Evolutionary conservation across 2,888 invertebrate species (phyloP), one percentile per base, ranked within the genome.

Genomic region (Phoronis australis): DNA sequence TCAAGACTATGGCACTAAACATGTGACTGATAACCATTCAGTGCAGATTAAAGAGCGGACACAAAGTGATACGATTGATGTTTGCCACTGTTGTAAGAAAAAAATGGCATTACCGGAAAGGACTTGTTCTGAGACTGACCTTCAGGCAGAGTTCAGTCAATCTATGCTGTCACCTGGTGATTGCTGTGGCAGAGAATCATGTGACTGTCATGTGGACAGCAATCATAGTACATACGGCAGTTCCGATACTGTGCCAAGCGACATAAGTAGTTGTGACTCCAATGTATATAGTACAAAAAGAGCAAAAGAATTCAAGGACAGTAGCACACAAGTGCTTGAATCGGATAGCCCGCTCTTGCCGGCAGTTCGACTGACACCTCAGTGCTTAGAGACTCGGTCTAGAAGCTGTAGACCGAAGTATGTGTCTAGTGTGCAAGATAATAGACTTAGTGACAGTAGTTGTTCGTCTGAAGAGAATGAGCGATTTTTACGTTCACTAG

Each of bases 181-280:
- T n/a, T n/a, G n/a, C n/a, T n/a, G n/a, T n/a, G n/a, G n/a, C n/a
- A n/a, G n/a, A n/a, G n/a, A n/a, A n/a, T n/a, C n/a, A n/a, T n/a
- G n/a, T n/a, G n/a, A n/a, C n/a, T n/a, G n/a, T n/a, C n/a, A n/a
- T 22, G 50, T 55, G 6, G 59, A 56, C 46, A 68, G 68, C 49
- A 66, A 63, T 47, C 55, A 59, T 31, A 64, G 65, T 41, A 66
- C 64, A 3, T 65, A 59, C 41, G 68, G 68, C 23, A 67, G 66
- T 44, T 61, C 59, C 37, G 62, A 64, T n/a, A 56, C 55, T 23
- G 61, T 65, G 24, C 55, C 59, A 3, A 65, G 62, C 48, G 68
- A 68, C 50, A 54, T 59, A 15, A 65, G 64, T 51, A 66, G 68
- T 51, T 66, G 54, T 47, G 61, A 63, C 47, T 66, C 66, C 0